Evolutionary conservation across 1,140 invertebrate genomes (phyloP).

Genomic region (Archivesica marissinica): DNA sequence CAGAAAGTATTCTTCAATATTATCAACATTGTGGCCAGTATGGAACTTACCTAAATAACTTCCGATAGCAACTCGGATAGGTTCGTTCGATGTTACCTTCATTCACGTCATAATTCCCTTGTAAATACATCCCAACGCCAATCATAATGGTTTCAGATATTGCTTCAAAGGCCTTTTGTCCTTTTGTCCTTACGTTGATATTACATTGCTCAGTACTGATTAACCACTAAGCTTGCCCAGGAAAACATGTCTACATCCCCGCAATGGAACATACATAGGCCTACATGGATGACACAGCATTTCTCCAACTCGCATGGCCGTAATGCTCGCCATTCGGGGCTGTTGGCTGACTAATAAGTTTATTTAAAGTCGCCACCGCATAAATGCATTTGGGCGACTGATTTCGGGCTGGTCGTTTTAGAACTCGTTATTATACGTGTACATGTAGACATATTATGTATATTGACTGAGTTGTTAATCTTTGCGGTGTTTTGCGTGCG

Average conservation of each 20-base stretch:
- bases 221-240: too few species aligned
- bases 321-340: not conserved
- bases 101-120: not conserved
- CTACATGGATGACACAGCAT: not conserved
- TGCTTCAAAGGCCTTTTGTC: not conserved
- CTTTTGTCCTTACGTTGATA: not conserved
- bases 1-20: not conserved
- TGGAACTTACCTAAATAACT: not conserved
- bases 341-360: too few species aligned
- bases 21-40: not conserved
- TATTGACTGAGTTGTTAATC: too few species aligned
- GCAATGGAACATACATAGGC: not conserved
- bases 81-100: not conserved
- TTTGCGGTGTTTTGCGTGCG: too few species aligned
- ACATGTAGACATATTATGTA: too few species aligned
- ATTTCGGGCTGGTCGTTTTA: too few species aligned
- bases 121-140: not conserved
- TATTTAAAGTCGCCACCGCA: too few species aligned
- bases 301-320: not conserved
- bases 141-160: not conserved
- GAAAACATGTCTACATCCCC: too few species aligned
- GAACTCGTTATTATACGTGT: too few species aligned
- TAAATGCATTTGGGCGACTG: too few species aligned
- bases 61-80: not conserved
- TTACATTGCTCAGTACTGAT: not conserved